These are phyloP conservation scores for Vultur gryphus DNA, from an alignment of 2,797 vertebrate genomes.

Conservation along the genomic window DNA sequence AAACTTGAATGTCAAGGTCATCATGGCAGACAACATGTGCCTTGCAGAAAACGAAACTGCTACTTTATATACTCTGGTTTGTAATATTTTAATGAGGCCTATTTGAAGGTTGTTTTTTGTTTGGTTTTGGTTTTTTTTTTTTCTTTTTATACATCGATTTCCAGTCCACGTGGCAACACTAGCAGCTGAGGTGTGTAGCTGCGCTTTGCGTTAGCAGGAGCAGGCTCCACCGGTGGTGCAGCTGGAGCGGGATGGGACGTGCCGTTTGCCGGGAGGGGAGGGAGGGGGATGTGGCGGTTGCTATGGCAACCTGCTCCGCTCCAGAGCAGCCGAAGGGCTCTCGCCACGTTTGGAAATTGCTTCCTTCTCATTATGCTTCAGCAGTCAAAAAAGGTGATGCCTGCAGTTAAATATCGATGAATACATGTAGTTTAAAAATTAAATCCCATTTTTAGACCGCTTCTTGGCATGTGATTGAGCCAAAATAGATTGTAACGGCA, in stretches of 20 bases:
- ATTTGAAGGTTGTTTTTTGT: background rate
- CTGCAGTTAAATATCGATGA: slow-evolving; percentile 55
- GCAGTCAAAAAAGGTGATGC: slow-evolving; percentile 25
- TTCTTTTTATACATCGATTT: background rate
- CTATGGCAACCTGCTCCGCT: slow-evolving; percentile 46
- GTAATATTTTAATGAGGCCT: background rate
- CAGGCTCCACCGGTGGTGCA: slow-evolving; percentile 1
- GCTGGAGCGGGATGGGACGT: slow-evolving; percentile 25
- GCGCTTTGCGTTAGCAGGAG: background rate
- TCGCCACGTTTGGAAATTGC: background rate
- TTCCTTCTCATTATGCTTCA: slow-evolving; percentile 46
- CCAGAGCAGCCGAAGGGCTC: background rate
- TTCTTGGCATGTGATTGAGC: background rate
- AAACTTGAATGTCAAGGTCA: slow-evolving; percentile 52
- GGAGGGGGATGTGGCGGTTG: slow-evolving; percentile 57
- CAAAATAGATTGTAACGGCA: background rate
- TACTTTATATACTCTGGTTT: background rate
- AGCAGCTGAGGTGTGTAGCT: background rate
- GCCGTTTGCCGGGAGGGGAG: slow-evolving; percentile 37
- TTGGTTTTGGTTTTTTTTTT: too few relatives aligned
- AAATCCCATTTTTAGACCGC: slow-evolving; percentile 30
- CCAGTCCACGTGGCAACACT: background rate
- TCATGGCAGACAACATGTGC: background rate
- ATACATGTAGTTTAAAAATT: slow-evolving; percentile 40
- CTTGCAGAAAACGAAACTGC: background rate